phyloP scores from a whole-genome alignment of 2,888 invertebrate species.

The Myopa testacea region DNA sequence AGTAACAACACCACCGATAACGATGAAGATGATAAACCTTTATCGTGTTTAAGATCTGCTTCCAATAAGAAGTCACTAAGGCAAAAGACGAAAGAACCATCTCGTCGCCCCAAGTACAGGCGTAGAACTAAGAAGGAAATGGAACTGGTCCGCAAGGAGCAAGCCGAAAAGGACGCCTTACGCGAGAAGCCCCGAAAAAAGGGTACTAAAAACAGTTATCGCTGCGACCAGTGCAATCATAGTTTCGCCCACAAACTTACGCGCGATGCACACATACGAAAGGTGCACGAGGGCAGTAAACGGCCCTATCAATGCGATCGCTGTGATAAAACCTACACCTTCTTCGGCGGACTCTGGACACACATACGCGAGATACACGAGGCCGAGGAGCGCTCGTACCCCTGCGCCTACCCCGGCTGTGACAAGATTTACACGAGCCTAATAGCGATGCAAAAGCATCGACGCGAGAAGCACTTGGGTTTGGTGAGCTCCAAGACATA shows the following conservation, averaged over 20 bases:
- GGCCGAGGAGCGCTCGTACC: constrained; percentile 54
- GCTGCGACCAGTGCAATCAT: constrained; percentile 57
- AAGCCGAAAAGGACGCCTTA: constrained; percentile 14
- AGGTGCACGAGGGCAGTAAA: constrained; percentile 61
- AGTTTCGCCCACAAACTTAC: constrained; percentile 60
- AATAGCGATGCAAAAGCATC: constrained; percentile 63
- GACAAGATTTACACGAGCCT: constrained; percentile 61
- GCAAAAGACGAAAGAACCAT: background rate
- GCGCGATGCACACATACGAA: constrained; percentile 58
- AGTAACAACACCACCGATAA: background rate
- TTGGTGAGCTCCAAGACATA: constrained; percentile 51
- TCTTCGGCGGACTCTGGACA: constrained; percentile 62
- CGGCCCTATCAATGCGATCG: constrained; percentile 61
- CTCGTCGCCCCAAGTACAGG: constrained; percentile 27
- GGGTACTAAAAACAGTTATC: constrained; percentile 54
- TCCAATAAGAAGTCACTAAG: background rate
- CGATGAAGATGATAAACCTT: constrained; percentile 27
- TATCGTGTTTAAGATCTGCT: constrained; percentile 22
- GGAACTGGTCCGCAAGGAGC: constrained; percentile 39
- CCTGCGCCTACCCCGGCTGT: constrained; percentile 59
- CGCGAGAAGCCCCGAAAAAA: constrained; percentile 46
- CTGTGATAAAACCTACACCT: constrained; percentile 62
- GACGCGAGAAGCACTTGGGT: constrained; percentile 59
- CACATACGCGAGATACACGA: constrained; percentile 62
- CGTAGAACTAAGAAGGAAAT: constrained; percentile 43